These are phyloP conservation scores for Rhorus exstirpatorius DNA, from an alignment of 2,888 invertebrate genomes.

Conservation along the genomic window DNA sequence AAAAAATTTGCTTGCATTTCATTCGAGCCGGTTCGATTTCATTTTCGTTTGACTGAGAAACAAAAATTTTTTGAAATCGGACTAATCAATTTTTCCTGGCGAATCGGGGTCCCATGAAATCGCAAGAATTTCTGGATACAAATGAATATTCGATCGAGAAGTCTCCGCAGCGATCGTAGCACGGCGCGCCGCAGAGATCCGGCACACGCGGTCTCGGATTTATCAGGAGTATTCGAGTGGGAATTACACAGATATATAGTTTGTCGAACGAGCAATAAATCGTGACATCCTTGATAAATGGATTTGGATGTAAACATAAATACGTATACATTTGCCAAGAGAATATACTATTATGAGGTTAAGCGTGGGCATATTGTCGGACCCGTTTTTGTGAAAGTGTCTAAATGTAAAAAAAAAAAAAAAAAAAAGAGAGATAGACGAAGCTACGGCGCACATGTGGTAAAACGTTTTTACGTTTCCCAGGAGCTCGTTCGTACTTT, in stretches of 20 bases:
- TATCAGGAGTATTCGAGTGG: constrained; percentile 56
- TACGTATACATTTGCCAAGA: constrained; percentile 21
- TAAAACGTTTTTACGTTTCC: constrained; percentile 50
- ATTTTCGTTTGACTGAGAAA: too few relatives aligned
- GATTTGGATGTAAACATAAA: constrained; percentile 3
- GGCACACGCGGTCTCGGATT: constrained; percentile 34
- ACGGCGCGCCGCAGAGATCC: constrained; percentile 19
- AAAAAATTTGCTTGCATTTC: too few relatives aligned
- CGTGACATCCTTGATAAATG: constrained; percentile 59
- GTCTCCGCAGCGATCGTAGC: constrained; percentile 36
- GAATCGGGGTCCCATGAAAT: constrained; percentile 19
- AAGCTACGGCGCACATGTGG: constrained; percentile 4
- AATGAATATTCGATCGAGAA: constrained; percentile 35
- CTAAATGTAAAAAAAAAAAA: constrained; percentile 27
- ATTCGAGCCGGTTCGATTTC: too few relatives aligned
- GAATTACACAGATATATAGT: constrained; percentile 48
- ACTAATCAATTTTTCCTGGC: neutral
- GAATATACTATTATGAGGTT: constrained; percentile 42
- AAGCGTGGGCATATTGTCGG: constrained; percentile 49
- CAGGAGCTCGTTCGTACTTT: constrained; percentile 64
- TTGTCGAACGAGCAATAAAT: constrained; percentile 64
- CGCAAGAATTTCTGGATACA: constrained; percentile 25
- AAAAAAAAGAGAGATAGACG: constrained; percentile 7
- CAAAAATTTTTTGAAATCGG: neutral
- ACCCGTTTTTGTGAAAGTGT: constrained; percentile 54